Evolutionary conservation across 2,888 invertebrate species (phyloP).

Genomic region (Dasypogon diadema): DNA sequence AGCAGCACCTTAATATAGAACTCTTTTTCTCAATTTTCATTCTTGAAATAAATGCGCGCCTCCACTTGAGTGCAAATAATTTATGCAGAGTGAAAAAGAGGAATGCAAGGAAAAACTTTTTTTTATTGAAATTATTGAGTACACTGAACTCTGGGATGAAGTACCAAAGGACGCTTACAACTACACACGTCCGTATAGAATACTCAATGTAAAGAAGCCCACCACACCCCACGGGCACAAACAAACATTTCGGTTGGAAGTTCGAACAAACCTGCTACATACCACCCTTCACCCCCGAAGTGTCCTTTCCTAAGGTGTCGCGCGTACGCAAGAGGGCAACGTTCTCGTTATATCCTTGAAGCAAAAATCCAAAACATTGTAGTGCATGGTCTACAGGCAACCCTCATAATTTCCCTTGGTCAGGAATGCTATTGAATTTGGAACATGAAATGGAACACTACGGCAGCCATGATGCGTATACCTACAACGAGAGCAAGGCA

Average conservation of each 20-base stretch:
- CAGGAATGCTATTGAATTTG: neutral
- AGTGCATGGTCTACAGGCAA: neutral
- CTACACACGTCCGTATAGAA: neutral
- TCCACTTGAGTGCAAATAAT: neutral
- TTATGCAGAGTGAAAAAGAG: neutral
- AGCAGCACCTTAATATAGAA: neutral
- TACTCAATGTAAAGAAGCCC: neutral
- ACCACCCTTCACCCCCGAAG: neutral
- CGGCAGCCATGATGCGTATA: conserved; percentile 7
- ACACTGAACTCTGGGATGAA: neutral
- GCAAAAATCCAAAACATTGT: neutral
- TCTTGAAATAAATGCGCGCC: neutral
- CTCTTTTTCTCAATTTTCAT: neutral
- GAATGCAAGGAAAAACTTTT: neutral
- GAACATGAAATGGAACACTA: conserved; percentile 5
- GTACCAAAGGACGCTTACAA: conserved; percentile 1
- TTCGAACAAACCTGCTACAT: neutral
- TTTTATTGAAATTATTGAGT: neutral
- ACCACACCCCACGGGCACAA: conserved; percentile 53
- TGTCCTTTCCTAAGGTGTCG: neutral
- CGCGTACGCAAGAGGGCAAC: conserved; percentile 23
- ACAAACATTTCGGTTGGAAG: conserved; percentile 11
- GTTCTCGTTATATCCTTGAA: conserved; percentile 25
- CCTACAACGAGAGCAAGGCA: conserved; percentile 1
- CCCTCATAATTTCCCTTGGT: neutral